These are phyloP conservation scores for Tenthredo notha DNA, from an alignment of 2,888 invertebrate species.

Conservation along the genomic window DNA sequence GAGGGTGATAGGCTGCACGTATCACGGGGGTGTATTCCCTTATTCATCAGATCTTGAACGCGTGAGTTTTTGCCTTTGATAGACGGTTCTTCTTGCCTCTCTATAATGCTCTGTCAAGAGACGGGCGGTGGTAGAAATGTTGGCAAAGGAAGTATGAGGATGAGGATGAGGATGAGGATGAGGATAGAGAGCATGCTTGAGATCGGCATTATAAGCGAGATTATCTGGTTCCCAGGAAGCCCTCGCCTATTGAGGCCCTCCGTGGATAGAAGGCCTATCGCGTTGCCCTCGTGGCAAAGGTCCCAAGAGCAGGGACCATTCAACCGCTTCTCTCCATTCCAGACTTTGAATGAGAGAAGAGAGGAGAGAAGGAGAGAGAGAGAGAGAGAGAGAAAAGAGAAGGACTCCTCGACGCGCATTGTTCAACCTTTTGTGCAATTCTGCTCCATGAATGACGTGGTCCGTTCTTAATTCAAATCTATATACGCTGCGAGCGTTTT, in stretches of 20 bases:
- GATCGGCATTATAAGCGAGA: constrained; percentile 68
- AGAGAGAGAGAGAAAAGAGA: background rate
- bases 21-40: constrained; percentile 38
- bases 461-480: constrained; percentile 51
- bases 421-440: constrained; percentile 71
- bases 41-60: constrained; percentile 41
- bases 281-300: constrained; percentile 44
- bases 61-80: constrained; percentile 32
- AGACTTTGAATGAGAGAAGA: constrained; percentile 48
- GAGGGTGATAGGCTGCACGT: constrained; percentile 2
- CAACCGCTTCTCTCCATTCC: constrained; percentile 61
- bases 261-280: constrained; percentile 48
- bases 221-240: constrained; percentile 71
- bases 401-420: constrained; percentile 63
- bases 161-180: background rate
- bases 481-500: constrained; percentile 26
- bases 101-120: constrained; percentile 22
- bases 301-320: constrained; percentile 44
- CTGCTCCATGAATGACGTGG: constrained; percentile 65
- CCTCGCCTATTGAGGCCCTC: constrained; percentile 47
- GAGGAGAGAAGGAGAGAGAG: background rate
- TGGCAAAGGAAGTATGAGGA: background rate
- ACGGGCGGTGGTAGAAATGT: background rate
- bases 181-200: constrained; percentile 58
- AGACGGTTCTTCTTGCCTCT: constrained; percentile 27